Evolutionary conservation across 2,797 vertebrate species (phyloP), one percentile per base, ranked within the genome.

Genomic region (Labeo calbasu): DNA sequence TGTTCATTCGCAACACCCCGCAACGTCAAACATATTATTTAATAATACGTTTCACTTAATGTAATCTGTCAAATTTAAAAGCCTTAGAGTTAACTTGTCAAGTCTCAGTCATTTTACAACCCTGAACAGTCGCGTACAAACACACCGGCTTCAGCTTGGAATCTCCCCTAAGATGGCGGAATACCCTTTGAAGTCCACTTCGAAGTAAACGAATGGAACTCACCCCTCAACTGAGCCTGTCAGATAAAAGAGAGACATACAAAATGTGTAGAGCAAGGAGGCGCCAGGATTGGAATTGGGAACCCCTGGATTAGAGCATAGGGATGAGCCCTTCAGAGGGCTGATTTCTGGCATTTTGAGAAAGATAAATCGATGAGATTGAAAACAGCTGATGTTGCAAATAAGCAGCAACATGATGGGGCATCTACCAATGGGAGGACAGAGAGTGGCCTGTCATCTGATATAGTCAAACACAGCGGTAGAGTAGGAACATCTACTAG

Each of bases 121-220:
- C 13, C 61, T 28, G 13, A 63, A 25, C 23, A 14, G 23, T 63
- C 11, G 10, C 23, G 28, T 63, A 25, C 59, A 63, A 59, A 63
- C 59, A 63, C 23, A 63, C 23, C 23, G 14, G 59, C 59, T 63
- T 63, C 5, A 1, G 59, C 23, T 25, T 63, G 59, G 59, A 25
- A 25, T 63, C 59, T 14, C 2, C 23, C 59, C 23, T 63, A 28
- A 63, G 23, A 63, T 28, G 23, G 13, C 0, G 13, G 5, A 63
- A 63, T 28, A 63, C 25, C 25, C 61, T 63, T 63, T 63, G 61
- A 63, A 63, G 61, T 63, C 61, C 23, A 63, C 61, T 63, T 63
- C 5, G 28, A 23, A 63, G 59, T 2, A 2, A 23, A 25, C 4
- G 7, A 63, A 63, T 25, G 25, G 59, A 63, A 13, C 2, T 5